Evolutionary conservation across 2,113 vertebrate species (phyloP).

Genomic region (Anarhynchus alexandrinus): DNA sequence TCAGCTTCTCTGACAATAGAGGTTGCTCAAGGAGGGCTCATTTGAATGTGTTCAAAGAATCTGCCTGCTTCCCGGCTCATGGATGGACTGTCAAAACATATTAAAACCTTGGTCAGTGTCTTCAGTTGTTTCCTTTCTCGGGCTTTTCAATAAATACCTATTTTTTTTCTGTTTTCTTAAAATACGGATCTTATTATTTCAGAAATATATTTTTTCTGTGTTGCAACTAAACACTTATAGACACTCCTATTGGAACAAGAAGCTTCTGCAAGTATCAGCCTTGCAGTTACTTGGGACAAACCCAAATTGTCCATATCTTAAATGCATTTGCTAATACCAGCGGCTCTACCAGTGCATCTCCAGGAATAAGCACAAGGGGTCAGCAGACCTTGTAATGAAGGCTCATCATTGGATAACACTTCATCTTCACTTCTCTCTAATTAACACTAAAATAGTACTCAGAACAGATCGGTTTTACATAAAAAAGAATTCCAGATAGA

Average conservation of each 20-base stretch:
- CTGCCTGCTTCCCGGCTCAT: background rate
- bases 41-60: background rate
- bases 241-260: background rate
- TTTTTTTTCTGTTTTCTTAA: background rate
- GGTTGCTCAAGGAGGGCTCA: background rate
- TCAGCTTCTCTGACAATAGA: background rate
- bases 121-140: background rate
- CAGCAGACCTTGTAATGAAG: conserved; percentile 10
- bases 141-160: background rate
- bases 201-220: background rate
- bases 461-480: background rate
- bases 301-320: rapidly evolving
- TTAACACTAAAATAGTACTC: conserved; percentile 32
- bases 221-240: background rate
- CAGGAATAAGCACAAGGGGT: background rate
- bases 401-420: background rate
- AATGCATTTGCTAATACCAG: background rate
- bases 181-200: background rate
- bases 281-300: background rate
- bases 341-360: background rate
- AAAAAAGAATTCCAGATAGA: conserved; percentile 37
- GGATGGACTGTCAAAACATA: background rate
- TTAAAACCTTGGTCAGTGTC: background rate
- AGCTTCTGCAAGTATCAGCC: background rate
- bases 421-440: conserved; percentile 5